A percentile compares a stretch with the other conserved stretches of the same genome.
Conservation (phyloP, 1,140 invertebrate genomes). For the Pygmarrhopalites habei region DNA sequence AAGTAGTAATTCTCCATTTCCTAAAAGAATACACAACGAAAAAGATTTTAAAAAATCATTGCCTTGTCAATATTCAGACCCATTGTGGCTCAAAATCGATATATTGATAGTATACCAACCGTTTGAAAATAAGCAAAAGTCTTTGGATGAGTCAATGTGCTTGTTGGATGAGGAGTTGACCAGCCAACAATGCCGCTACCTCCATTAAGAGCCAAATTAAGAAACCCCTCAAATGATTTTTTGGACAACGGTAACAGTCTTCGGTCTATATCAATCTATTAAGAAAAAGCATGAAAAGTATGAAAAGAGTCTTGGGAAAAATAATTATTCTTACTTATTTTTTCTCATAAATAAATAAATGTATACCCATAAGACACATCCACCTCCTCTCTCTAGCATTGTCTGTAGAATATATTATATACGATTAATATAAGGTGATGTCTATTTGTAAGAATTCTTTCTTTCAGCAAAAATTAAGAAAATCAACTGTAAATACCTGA, state of each 20-base stretch:
- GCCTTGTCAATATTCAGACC: too few species aligned
- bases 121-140: slow-evolving; percentile 53
- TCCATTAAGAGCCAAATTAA: slow-evolving; percentile 32
- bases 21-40: too few species aligned
- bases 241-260: slow-evolving; percentile 40
- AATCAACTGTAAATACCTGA: slow-evolving; percentile 43
- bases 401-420: slow-evolving; percentile 45
- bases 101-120: too few species aligned
- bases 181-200: slow-evolving; percentile 38
- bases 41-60: too few species aligned
- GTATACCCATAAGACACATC: slow-evolving; percentile 49
- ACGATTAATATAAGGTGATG: too few species aligned
- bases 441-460: too few species aligned
- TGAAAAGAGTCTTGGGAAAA: too few species aligned
- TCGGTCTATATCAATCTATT: slow-evolving; percentile 45
- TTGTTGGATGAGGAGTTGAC: slow-evolving; percentile 46
- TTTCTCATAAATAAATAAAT: too few species aligned
- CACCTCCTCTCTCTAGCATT: slow-evolving; percentile 46
- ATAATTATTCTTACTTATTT: too few species aligned
- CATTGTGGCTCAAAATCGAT: too few species aligned
- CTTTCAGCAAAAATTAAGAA: not conserved
- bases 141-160: slow-evolving; percentile 50
- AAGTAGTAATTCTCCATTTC: slow-evolving; percentile 42
- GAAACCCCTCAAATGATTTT: slow-evolving; percentile 15
- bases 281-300: too few species aligned